Conservation (phyloP, 1,140 invertebrate genomes). For the Eumeta japonica region DNA sequence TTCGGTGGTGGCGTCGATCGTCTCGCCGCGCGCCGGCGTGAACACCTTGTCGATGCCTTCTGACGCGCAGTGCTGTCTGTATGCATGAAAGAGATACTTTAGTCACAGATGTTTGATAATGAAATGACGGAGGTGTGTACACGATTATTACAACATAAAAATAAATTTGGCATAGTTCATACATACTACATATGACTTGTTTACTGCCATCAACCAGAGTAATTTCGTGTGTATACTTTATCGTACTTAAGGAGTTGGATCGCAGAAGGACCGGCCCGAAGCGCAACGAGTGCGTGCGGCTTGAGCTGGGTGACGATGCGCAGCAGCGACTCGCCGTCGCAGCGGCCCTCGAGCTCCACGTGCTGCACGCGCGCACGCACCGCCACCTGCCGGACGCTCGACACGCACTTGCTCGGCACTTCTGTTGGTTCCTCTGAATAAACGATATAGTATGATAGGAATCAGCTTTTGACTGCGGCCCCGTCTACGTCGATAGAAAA, state of each 20-base stretch:
- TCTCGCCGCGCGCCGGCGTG: slow-evolving; percentile 79
- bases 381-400: slow-evolving; percentile 71
- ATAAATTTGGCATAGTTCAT: too few species aligned
- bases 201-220: not conserved
- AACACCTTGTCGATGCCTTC: slow-evolving; percentile 74
- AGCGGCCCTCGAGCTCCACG: slow-evolving; percentile 97
- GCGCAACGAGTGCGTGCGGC: slow-evolving; percentile 73
- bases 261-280: slow-evolving; percentile 36
- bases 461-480: too few species aligned
- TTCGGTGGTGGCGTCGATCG: slow-evolving; percentile 95
- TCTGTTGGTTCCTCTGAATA: slow-evolving; percentile 64
- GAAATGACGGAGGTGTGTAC: too few species aligned
- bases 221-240: not conserved
- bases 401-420: slow-evolving; percentile 87
- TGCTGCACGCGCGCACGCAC: slow-evolving; percentile 87
- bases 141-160: too few species aligned
- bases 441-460: slow-evolving; percentile 8
- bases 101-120: not conserved
- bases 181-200: too few species aligned
- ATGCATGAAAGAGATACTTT: slow-evolving; percentile 11
- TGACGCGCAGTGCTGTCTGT: slow-evolving; percentile 44
- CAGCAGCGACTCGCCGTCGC: slow-evolving; percentile 94
- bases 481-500: too few species aligned
- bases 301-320: slow-evolving; percentile 86
- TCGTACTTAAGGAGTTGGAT: slow-evolving; percentile 42